Base-by-base conservation (phyloP, 2,797 vertebrate genomes). In the Fundulus diaphanus region DNA sequence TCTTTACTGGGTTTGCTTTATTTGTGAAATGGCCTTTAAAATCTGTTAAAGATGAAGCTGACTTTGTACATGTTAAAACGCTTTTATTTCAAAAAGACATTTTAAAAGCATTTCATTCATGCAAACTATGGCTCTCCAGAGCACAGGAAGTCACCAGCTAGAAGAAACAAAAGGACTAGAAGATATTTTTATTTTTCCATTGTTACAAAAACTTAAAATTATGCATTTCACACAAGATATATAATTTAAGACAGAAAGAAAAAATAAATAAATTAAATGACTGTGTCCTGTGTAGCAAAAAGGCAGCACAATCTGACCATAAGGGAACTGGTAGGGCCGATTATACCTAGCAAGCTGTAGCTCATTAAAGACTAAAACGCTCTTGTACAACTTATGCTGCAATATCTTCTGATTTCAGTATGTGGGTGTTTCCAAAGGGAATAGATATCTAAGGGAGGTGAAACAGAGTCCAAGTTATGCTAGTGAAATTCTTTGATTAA, bases 341-440 rank as follows among this genome's bases (percentile, higher is more conserved):
- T 73, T 73, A 48, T 48, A 69, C 33, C 15, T 29, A 42, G 3
- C 40, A 68, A 76, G 22, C 11, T 44, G 9, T 72, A 68, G 70
- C 31, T 40, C 49, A 72, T 72, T 68, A 77, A 67, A 51, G 27
- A 57, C 24, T 56, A 68, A 29, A 70, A 29, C 48, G 27, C 31
- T 56, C 3, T 24, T 13, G 33, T 18, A 16, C 31, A 31, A 51
- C n/a, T n/a, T 42, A 66, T 56, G 44, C 18, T 33, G 61, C 61
- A 46, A 29, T 35, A 56, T 35, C 54, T 77, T 27, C 72, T 13
- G 9, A 12, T 24, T 46, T 44, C 13, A 13, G 40, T 44, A 40
- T 5, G 27, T 52, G 24, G n/a, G 35, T 31, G 69, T 40, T 40
- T 65, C 61, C 40, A n/a, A 65, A 65, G 22, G 35, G 37, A 65